phyloP scores from a whole-genome alignment of 2,888 invertebrate species.

The Eutolmus rufibarbis region DNA sequence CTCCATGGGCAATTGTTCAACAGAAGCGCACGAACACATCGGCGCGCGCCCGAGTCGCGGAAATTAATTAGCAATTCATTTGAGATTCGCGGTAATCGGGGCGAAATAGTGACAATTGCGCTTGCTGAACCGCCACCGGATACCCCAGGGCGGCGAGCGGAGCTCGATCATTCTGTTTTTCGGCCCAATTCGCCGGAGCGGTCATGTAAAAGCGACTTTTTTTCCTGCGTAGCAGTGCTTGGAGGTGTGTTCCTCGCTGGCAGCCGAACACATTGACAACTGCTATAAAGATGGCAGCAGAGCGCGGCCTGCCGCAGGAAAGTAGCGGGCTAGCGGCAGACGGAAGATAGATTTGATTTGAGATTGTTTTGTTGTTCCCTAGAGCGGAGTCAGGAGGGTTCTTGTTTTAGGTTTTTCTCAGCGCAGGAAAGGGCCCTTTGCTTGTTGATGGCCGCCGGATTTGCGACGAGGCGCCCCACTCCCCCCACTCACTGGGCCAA shows the following conservation, averaged over 20 bases:
- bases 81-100: neutral
- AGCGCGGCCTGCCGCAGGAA: neutral
- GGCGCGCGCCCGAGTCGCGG: neutral
- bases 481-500: too few species aligned
- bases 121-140: neutral
- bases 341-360: neutral
- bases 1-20: neutral
- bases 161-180: neutral
- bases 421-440: neutral
- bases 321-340: neutral
- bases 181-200: neutral
- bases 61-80: neutral
- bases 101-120: neutral
- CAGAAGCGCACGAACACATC: neutral
- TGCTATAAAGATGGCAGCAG: slow-evolving; percentile 41
- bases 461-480: neutral
- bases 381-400: neutral
- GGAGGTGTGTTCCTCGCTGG: neutral
- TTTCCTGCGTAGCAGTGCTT: neutral
- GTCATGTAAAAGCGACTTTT: neutral
- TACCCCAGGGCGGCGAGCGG: neutral
- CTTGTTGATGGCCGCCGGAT: neutral
- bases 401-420: neutral
- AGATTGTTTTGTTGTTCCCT: neutral
- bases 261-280: neutral